Evolutionary conservation across 2,888 invertebrate genomes (phyloP).

Genomic region (Tanytarsus gracilentus): DNA sequence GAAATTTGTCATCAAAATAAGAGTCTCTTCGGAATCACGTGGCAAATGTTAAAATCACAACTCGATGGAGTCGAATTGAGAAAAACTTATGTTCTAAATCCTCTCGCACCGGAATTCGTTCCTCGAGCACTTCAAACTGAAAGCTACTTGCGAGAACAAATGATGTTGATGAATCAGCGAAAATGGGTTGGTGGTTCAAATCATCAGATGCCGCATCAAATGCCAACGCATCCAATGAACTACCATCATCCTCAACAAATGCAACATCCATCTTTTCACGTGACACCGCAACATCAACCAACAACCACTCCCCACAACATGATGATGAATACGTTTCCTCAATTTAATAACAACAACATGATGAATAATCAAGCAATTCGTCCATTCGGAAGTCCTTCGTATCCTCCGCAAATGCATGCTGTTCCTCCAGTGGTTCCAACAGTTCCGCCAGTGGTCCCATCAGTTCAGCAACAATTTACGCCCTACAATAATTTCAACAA

Average conservation of each 20-base stretch:
- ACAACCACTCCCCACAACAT: constrained; percentile 32
- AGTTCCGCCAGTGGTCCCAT: constrained; percentile 28
- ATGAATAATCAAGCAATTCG: constrained; percentile 32
- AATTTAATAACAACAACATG: constrained; percentile 28
- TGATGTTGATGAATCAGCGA: constrained; percentile 15
- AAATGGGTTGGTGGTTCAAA: constrained; percentile 11
- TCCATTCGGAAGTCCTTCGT: constrained; percentile 31
- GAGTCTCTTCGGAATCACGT: constrained; percentile 63
- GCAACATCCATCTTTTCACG: constrained; percentile 22
- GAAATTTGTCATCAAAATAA: constrained; percentile 60
- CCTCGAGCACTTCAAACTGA: constrained; percentile 51
- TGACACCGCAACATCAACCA: constrained; percentile 24
- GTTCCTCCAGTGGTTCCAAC: too few relatives aligned
- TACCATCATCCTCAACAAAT: constrained; percentile 22
- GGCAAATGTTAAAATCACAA: constrained; percentile 56
- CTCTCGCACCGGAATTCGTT: constrained; percentile 70
- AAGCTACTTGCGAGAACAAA: constrained; percentile 42
- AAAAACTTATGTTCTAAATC: constrained; percentile 69
- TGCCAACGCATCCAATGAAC: constrained; percentile 29
- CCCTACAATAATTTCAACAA: constrained; percentile 28
- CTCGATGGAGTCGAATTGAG: constrained; percentile 65
- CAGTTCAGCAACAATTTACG: constrained; percentile 32
- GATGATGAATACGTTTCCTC: constrained; percentile 33
- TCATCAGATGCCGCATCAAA: constrained; percentile 16
- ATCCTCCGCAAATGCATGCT: constrained; percentile 14